Evolutionary conservation across 2,113 vertebrate species (phyloP), one percentile per base, ranked within the genome.

Genomic region (Cyanoramphus novaezelandiae): DNA sequence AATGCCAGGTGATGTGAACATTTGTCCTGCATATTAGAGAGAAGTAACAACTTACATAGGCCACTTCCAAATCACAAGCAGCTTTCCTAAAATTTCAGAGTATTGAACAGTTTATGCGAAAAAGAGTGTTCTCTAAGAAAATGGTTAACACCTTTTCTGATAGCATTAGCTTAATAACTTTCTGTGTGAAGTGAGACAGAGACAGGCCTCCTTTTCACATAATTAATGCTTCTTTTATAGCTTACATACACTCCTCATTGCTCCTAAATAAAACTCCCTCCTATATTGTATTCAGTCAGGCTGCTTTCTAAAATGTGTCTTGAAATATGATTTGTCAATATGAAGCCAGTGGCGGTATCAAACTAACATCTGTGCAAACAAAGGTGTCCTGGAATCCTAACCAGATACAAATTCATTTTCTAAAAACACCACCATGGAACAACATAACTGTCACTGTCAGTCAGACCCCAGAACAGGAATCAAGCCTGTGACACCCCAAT

Each of bases 261-360:
- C 17, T 92, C 68, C 80, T 77, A 62, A 71, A 27, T 79, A 46
- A 62, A 80, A 18, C 21, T 74, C 24, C 29, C 44, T 86, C 68
- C 29, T 77, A 0, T 33, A 27, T 33, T 74, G 11, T 52, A 6
- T 69, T 67, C 71, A 67, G 10, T 43, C 68, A 47, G 41, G 17
- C 64, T 90, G 59, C 31, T 81, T 76, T 80, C 91, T 65, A 33
- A 80, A 88, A 64, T 62, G 53, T n/a, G 18, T 79, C 57, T 60
- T 76, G 39, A 71, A 82, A 27, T 31, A 50, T 1, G 5, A 15
- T 76, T 92, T 93, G 49, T 77, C 80, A 39, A 3, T n/a, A 18
- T 5, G 33, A 86, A 77, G 63, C 43, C 52, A 76, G 2, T 50
- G 29, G 33, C 52, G 50, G 29, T 35, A 37, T 44, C 60, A 78